Evolutionary conservation across 2,888 invertebrate species (phyloP).

Genomic region (Eulithis testata): DNA sequence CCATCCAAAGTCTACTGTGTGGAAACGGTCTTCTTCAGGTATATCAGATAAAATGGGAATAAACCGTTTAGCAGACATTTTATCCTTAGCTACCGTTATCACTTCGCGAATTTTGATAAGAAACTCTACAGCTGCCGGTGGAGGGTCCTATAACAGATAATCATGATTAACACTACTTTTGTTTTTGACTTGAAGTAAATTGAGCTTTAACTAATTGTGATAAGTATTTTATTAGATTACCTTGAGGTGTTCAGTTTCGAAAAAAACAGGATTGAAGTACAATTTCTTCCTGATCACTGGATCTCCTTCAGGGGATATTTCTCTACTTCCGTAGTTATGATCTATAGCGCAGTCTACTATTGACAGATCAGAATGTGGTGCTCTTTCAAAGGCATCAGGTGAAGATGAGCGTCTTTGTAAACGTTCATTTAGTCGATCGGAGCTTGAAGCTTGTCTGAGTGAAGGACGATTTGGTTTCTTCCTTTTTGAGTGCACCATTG

Average conservation of each 20-base stretch:
- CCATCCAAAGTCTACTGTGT: constrained; percentile 79
- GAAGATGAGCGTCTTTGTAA: constrained; percentile 71
- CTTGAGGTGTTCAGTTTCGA: constrained; percentile 93
- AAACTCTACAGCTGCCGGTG: constrained; percentile 95
- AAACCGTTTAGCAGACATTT: constrained; percentile 92
- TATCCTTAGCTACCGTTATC: constrained; percentile 94
- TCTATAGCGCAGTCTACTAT: constrained; percentile 75
- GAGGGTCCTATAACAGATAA: constrained; percentile 88
- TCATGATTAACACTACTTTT: constrained; percentile 17
- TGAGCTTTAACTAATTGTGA: not conserved
- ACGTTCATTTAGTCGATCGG: constrained; percentile 64
- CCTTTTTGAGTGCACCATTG: constrained; percentile 73
- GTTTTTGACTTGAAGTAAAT: constrained; percentile 1
- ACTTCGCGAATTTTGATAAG: constrained; percentile 95
- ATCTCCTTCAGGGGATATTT: constrained; percentile 67
- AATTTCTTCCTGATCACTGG: constrained; percentile 88
- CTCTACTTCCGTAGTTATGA: constrained; percentile 52
- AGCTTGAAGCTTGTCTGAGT: constrained; percentile 57
- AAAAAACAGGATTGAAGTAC: constrained; percentile 96
- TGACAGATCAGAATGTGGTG: constrained; percentile 78
- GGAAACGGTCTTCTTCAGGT: constrained; percentile 89
- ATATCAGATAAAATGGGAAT: constrained; percentile 91
- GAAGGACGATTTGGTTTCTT: constrained; percentile 70
- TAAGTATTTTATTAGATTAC: constrained; percentile 71
- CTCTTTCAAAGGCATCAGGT: constrained; percentile 74